Base-by-base conservation (phyloP, 2,888 invertebrate species). In the Microplitis deprimator region DNA sequence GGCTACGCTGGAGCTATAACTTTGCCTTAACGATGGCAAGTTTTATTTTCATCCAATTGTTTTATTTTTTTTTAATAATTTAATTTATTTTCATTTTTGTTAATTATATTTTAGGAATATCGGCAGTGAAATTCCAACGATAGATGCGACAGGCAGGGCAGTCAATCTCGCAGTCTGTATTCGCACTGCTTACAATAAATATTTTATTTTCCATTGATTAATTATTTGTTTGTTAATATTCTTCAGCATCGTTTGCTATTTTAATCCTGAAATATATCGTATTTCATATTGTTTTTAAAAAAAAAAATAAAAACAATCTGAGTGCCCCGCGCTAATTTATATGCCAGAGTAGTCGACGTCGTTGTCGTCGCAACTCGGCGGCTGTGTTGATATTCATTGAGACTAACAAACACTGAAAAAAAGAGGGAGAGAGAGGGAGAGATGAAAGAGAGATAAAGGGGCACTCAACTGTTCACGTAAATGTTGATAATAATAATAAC, bases 91-190 rank as follows among this genome's bases (percentile, higher is more conserved):
- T 83, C 81, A 72, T 70, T 75, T 81, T 83, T 81, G 80, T 79
- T 75, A 73, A 77, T 77, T 81, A 80, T 78, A 76, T 82, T 87
- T 88, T 88, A 88, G 87, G 89, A 88, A 89, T 89, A 90, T 89
- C 89, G 89, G 89, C 89, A 90, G 89, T 90, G 89, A 89, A 89
- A 89, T 90, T 88, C 89, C 89, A 89, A 86, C 84, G 87, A 88
- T 88, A 88, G 87, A 89, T 87, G 86, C 86, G 86, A 85, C 87
- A 86, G 86, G 85, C 86, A 87, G 86, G 85, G 86, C 85, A 84
- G 86, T 86, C 83, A 77, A 81, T 86, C 84, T 85, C 84, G 83
- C 82, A 85, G 84, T 83, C 80, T 87, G 83, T 84, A 86, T 87
- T 82, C 81, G 79, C 77, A 82, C 81, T 85, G 83, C 84, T 73